phyloP scores from a whole-genome alignment of 2,888 invertebrate genomes.

The Rhaphigaster nebulosa region DNA sequence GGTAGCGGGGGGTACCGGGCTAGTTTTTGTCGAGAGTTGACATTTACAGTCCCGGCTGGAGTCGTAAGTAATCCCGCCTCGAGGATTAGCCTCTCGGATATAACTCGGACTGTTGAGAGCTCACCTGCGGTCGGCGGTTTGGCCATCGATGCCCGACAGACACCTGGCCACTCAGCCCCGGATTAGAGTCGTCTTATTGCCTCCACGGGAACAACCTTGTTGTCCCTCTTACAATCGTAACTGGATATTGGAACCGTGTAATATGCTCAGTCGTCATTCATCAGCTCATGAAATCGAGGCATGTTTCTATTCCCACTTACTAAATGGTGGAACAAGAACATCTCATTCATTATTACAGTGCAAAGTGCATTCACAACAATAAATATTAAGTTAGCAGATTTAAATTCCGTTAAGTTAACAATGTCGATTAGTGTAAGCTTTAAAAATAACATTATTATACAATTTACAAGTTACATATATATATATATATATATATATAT shows the following conservation, averaged over 20 bases:
- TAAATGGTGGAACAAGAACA: neutral
- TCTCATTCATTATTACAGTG: too few relatives aligned
- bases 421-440: too few relatives aligned
- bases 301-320: neutral
- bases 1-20: slow-evolving; percentile 31
- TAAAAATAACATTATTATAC: too few relatives aligned
- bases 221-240: neutral
- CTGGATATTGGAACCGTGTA: neutral
- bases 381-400: too few relatives aligned
- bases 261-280: neutral
- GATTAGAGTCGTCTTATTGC: neutral
- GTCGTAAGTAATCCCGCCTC: slow-evolving; percentile 45
- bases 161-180: slow-evolving; percentile 26
- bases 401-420: too few relatives aligned
- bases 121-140: slow-evolving; percentile 8
- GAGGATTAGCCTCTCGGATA: slow-evolving; percentile 7
- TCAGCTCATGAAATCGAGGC: neutral
- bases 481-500: too few relatives aligned
- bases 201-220: neutral
- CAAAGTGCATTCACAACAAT: too few relatives aligned
- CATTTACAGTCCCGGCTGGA: slow-evolving; percentile 34
- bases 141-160: neutral
- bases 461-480: too few relatives aligned
- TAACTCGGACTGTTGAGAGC: neutral
- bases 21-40: slow-evolving; percentile 38